Evolutionary conservation across 1,140 invertebrate genomes (phyloP).

Genomic region (Drosophila santomea): DNA sequence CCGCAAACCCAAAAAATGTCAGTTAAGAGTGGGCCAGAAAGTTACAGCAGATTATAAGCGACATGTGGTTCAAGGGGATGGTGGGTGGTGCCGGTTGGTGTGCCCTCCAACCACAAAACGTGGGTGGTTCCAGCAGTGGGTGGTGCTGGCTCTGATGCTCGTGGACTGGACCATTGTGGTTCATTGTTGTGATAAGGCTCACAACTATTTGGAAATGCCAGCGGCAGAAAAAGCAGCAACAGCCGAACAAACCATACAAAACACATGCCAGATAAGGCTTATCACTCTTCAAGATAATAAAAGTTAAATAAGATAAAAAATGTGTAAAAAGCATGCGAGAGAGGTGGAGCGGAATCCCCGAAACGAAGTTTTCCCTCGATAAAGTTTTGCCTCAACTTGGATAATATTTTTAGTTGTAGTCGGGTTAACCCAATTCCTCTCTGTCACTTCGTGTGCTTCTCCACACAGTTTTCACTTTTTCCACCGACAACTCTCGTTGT

Average conservation of each 20-base stretch:
- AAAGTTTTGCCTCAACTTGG: constrained; percentile 29
- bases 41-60: constrained; percentile 71
- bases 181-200: constrained; percentile 66
- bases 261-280: constrained; percentile 75
- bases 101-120: constrained; percentile 48
- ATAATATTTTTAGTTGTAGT: constrained; percentile 51
- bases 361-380: constrained; percentile 32
- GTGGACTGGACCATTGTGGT: constrained; percentile 8
- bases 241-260: constrained; percentile 35
- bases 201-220: constrained; percentile 75
- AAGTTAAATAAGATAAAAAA: constrained; percentile 77
- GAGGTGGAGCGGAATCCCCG: background rate
- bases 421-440: constrained; percentile 54
- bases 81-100: constrained; percentile 6
- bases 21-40: constrained; percentile 58
- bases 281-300: constrained; percentile 65
- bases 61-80: constrained; percentile 58
- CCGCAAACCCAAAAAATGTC: constrained; percentile 58
- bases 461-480: constrained; percentile 42
- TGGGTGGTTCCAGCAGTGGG: constrained; percentile 13
- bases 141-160: constrained; percentile 12
- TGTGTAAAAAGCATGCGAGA: constrained; percentile 18
- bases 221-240: constrained; percentile 34
- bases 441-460: constrained; percentile 30
- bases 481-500: constrained; percentile 39